Evolutionary conservation across 2,113 vertebrate species (phyloP), one percentile per base, ranked within the genome.

Genomic region (Lophochroa leadbeateri): DNA sequence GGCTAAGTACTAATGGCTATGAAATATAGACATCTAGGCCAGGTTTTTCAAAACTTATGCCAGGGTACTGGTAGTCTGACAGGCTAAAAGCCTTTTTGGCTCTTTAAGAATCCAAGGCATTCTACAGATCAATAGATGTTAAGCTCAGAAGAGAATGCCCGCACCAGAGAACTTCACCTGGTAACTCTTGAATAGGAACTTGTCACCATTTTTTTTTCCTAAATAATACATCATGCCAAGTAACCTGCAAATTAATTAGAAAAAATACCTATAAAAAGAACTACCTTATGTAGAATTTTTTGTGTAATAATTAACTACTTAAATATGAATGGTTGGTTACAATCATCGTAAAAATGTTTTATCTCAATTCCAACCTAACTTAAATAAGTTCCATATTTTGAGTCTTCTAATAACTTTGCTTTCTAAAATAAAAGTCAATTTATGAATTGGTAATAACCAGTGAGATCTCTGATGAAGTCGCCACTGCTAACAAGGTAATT

Each of bases 21-120:
- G 43, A 86, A 89, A 91, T 80, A 61, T 1, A 91, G 84, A 57
- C 15, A 88, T 61, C 63, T n/a, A 79, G 49, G 23, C 52, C 65
- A 85, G 41, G 43, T 68, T 92, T 96, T 82, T 72, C 44, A 89
- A 79, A 88, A 82, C 52, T 87, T 86, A 68, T 64, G 83, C 65
- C 69, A 94, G 57, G 19, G 18, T 89, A 91, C 39, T 61, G 37
- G 69, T 41, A 80, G 63, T n/a, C 17, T 69, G 28, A 85, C 23
- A 72, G 47, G 44, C 53, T 93, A 91, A 96, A 96, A 96, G 74
- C 28, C 29, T 82, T 96, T 94, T 72, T 65, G 89, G 65, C 70
- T 91, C 65, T 76, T 92, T 28, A 89, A 84, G 74, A 14, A 79
- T 78, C 84, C 83, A 60, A 55, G 58, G 75, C 2, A 8, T 86